Evolutionary conservation across 1,140 invertebrate genomes (phyloP).

Genomic region (Sitophilus oryzae): DNA sequence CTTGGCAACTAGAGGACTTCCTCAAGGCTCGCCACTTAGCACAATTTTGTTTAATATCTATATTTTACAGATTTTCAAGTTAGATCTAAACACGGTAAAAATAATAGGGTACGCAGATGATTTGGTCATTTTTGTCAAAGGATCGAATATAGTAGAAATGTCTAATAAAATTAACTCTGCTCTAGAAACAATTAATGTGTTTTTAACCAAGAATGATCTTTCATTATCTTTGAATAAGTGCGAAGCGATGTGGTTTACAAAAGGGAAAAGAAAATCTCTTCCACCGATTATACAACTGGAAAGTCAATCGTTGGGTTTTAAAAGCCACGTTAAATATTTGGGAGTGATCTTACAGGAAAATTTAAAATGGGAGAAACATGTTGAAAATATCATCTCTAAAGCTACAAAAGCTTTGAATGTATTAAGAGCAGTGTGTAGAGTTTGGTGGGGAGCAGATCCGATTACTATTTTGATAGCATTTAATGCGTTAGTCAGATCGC

Average conservation of each 20-base stretch:
- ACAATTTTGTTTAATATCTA: slow-evolving; percentile 20
- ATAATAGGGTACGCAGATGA: slow-evolving; percentile 22
- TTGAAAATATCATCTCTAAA: slow-evolving; percentile 12
- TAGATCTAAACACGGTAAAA: neutral
- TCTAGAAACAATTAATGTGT: slow-evolving; percentile 5
- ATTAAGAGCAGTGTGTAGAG: slow-evolving; percentile 3
- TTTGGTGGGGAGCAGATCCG: slow-evolving; percentile 20
- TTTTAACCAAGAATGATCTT: slow-evolving; percentile 2
- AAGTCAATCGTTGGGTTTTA: neutral
- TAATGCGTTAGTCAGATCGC: slow-evolving; percentile 9
- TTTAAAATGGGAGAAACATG: slow-evolving; percentile 15
- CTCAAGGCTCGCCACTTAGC: slow-evolving; percentile 17
- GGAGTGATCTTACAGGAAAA: slow-evolving; percentile 12
- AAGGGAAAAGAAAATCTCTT: neutral
- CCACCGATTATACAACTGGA: neutral
- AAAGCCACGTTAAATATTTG: slow-evolving; percentile 14
- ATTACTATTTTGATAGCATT: slow-evolving; percentile 6
- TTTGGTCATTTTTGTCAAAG: slow-evolving; percentile 4
- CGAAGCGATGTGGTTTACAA: slow-evolving; percentile 14
- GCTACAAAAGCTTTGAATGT: slow-evolving; percentile 7
- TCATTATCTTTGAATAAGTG: slow-evolving; percentile 12
- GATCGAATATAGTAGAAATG: neutral
- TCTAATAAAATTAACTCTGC: neutral
- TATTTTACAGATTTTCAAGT: slow-evolving; percentile 3
- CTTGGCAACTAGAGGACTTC: neutral